These are phyloP conservation scores for Channallabes apus DNA, from an alignment of 2,797 vertebrate genomes.

Conservation along the genomic window DNA sequence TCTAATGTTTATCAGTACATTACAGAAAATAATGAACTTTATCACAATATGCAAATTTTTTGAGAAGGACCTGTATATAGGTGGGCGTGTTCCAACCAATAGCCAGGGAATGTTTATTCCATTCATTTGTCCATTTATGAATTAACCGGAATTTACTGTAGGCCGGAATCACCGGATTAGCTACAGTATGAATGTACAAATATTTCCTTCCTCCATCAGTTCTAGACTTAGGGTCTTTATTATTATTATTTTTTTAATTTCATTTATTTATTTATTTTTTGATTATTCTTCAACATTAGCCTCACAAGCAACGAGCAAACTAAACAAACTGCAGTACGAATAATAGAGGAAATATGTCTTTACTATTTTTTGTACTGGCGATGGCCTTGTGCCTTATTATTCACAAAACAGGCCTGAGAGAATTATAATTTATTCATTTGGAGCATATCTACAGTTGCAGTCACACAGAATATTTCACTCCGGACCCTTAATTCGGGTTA, in stretches of 20 bases:
- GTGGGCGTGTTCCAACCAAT: no score
- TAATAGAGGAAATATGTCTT: background rate
- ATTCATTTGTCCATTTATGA: no score
- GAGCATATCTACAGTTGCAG: background rate
- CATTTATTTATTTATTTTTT: no score
- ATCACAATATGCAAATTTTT: no score
- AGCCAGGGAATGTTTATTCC: no score
- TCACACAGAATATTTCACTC: background rate
- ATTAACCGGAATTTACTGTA: no score
- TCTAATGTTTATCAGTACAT: no score
- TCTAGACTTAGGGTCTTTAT: background rate
- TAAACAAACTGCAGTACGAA: background rate
- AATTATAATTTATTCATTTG: background rate
- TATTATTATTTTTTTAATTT: background rate
- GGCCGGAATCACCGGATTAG: no score
- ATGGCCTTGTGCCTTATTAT: background rate
- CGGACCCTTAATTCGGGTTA: background rate
- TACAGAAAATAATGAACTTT: no score
- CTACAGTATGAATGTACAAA: background rate
- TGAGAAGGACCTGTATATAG: no score
- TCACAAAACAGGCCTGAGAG: background rate
- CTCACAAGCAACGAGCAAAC: background rate
- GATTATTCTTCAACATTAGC: background rate
- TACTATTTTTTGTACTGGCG: background rate
- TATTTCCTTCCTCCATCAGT: background rate